A percentile compares a stretch with the other conserved stretches of the same genome.
These are phyloP conservation scores for Masticophis lateralis DNA, from an alignment of 2,797 vertebrate genomes.

Conservation along the genomic window DNA sequence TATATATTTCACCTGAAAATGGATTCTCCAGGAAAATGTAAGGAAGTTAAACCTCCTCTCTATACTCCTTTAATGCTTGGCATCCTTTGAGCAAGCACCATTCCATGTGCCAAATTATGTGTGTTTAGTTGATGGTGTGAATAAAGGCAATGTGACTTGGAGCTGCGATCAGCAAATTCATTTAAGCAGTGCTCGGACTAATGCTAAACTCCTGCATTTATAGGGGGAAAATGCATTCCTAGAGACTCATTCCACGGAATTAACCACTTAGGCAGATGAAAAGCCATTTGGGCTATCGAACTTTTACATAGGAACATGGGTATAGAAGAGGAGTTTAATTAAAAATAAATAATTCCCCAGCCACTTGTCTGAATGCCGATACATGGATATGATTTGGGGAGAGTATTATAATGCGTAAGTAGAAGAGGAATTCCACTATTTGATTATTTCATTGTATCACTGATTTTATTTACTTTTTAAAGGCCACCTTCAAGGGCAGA, in stretches of 20 bases:
- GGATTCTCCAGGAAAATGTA: conserved; percentile 40
- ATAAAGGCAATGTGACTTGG: conserved; percentile 23
- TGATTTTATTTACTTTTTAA: neutral
- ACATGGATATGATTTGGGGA: neutral
- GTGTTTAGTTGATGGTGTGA: conserved; percentile 36
- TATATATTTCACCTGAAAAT: conserved; percentile 55
- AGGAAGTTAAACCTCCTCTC: conserved; percentile 33
- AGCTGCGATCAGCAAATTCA: conserved; percentile 43
- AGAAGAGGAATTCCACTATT: neutral
- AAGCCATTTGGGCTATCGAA: conserved; percentile 41
- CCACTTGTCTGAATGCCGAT: conserved; percentile 15
- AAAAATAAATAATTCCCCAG: conserved; percentile 52
- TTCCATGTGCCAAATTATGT: conserved; percentile 2
- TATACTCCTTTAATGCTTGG: conserved; percentile 14
- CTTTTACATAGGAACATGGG: conserved; percentile 40
- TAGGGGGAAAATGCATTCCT: conserved; percentile 43
- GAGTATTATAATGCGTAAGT: conserved; percentile 1
- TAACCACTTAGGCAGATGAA: conserved; percentile 39
- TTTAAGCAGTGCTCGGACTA: conserved; percentile 42
- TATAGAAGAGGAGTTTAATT: conserved; percentile 56
- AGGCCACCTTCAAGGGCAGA: neutral
- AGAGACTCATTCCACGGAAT: conserved; percentile 57
- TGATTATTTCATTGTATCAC: neutral
- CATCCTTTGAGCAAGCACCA: conserved; percentile 38
- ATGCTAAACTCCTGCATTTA: conserved; percentile 49